Percentiles rank a stretch among this genome's conserved stretches.
phyloP scores from a whole-genome alignment of 2,797 vertebrate genomes.

The Xenops minutus region DNA sequence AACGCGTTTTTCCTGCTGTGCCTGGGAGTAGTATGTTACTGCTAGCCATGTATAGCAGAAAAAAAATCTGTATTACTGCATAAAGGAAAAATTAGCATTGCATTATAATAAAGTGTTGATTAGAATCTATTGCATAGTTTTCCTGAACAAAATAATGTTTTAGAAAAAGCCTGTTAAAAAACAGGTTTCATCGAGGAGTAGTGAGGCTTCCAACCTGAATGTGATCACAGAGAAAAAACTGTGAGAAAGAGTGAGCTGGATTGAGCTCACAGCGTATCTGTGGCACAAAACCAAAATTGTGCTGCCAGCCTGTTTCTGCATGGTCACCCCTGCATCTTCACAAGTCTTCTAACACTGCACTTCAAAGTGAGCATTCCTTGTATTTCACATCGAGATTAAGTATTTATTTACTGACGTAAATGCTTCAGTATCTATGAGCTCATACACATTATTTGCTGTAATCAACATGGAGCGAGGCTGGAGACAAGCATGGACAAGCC shows the following conservation, averaged over 20 bases:
- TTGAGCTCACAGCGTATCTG: accelerated
- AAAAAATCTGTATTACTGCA: neutral
- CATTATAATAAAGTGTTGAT: neutral
- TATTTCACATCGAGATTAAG: neutral
- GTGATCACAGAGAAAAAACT: neutral
- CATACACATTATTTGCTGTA: neutral
- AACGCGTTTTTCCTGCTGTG: neutral
- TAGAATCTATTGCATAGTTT: neutral
- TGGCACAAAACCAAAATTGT: neutral
- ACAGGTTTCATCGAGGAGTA: accelerated
- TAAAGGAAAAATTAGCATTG: neutral
- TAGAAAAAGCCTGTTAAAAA: neutral
- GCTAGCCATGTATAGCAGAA: accelerated
- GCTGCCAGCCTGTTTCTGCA: accelerated
- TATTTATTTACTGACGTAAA: neutral
- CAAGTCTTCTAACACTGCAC: accelerated
- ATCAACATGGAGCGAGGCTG: neutral
- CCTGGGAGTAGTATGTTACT: neutral
- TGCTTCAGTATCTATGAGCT: neutral
- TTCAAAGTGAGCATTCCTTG: neutral
- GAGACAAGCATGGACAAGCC: accelerated
- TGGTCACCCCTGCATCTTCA: neutral
- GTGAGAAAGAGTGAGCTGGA: neutral
- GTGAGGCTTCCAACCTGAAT: accelerated
- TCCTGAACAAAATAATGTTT: neutral